Evolutionary conservation across 2,888 invertebrate genomes (phyloP), one percentile per base, ranked within the genome.

Genomic region (Hirtodrosophila confusa): DNA sequence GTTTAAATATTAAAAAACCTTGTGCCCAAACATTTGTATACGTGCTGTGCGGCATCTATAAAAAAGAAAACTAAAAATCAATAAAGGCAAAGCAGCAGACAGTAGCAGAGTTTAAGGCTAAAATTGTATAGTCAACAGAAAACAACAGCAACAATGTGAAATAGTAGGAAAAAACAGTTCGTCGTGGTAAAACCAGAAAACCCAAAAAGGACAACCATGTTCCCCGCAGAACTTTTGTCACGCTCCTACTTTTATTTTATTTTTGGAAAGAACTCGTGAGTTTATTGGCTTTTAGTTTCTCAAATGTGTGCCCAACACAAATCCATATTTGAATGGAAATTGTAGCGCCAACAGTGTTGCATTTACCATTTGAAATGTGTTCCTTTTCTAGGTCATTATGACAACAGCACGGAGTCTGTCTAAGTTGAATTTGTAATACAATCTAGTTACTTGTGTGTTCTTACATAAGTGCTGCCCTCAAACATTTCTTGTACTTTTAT

Each of bases 31-130:
- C 17, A 17, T 17, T 17, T 17, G 17, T 17, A 17, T 17, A 17
- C 17, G 17, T 17, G 17, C 17, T 17, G 17, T 17, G 17, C 17
- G 17, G 17, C 17, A 24, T 7, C 48, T 17, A 33, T 24, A 29
- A 24, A 43, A 56, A 12, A 8, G 9, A 3, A 66, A 57, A 64
- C 63, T 53, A 41, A 49, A 80, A 80, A 83, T 83, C 79, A 76
- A 79, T 79, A 76, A 48, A 48, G 65, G 27, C 48, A 51, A 44
- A 66, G 68, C 78, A 69, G 50, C 69, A 68, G 67, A 4, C 67
- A n/a, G n/a, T n/a, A n/a, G n/a, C 69, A 73, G 54, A 78, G 73
- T 78, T 82, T 68, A 80, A 80, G 82, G 79, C 79, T 78, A 75
- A 78, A 45, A 17, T 17, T 17, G 17, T 17, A 17, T 17, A 17